A percentile compares a stretch with the other conserved stretches of the same genome.
Conservation (phyloP, 2,113 vertebrate species). For the Cynoglossus semilaevis region DNA sequence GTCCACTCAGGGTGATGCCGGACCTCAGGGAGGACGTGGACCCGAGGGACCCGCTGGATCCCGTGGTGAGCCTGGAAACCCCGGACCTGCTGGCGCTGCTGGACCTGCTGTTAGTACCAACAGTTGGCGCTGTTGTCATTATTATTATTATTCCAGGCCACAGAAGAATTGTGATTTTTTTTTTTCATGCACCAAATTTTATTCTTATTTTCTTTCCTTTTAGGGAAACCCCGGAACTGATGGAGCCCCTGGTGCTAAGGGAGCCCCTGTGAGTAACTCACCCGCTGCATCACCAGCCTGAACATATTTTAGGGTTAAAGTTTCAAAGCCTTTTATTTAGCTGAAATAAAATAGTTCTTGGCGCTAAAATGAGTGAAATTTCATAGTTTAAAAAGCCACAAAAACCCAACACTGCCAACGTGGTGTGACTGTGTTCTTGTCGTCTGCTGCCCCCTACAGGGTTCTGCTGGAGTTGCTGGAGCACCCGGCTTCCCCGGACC, state of each 20-base stretch:
- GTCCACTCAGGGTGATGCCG: slow-evolving; percentile 85
- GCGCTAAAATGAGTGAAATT: background rate
- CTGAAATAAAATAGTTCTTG: background rate
- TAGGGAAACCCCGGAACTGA: slow-evolving; percentile 94
- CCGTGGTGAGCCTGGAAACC: slow-evolving; percentile 91
- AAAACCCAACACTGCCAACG: background rate
- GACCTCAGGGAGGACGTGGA: slow-evolving; percentile 89
- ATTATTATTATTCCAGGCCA: background rate
- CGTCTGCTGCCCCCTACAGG: slow-evolving; percentile 78
- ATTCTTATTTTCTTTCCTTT: slow-evolving; percentile 19
- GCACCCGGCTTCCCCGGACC: slow-evolving; percentile 97
- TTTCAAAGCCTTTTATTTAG: background rate
- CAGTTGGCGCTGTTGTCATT: too few species aligned
- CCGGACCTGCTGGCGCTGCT: slow-evolving; percentile 90
- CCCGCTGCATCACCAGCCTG: background rate
- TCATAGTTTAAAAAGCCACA: background rate
- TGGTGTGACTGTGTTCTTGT: slow-evolving; percentile 26
- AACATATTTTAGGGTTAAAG: slow-evolving; percentile 1
- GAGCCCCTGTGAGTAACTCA: slow-evolving; percentile 84
- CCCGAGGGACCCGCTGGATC: slow-evolving; percentile 89
- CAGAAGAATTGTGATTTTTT: background rate
- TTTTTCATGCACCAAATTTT: too few species aligned
- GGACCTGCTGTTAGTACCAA: slow-evolving; percentile 86
- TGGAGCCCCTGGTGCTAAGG: slow-evolving; percentile 89
- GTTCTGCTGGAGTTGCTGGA: slow-evolving; percentile 92